Conservation (phyloP, 2,888 invertebrate species). For the Meiosimyza platycephala region DNA sequence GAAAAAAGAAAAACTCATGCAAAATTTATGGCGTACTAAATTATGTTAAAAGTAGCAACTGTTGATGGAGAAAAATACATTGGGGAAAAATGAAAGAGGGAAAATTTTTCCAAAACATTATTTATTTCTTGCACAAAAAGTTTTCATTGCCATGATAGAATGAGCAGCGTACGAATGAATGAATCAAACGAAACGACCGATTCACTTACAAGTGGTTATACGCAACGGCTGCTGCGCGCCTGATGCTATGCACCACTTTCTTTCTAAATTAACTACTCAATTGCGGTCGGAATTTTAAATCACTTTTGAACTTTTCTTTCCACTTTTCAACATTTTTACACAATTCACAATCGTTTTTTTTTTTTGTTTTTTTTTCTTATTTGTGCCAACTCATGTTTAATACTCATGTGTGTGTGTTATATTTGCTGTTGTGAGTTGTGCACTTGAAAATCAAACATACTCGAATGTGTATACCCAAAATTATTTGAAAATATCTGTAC, state of each 20-base stretch:
- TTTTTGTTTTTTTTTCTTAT: no score
- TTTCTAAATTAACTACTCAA: constrained; percentile 25
- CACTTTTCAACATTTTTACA: neutral
- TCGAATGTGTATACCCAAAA: no score
- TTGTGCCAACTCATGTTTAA: neutral
- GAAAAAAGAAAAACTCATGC: no score
- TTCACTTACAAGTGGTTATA: constrained; percentile 25
- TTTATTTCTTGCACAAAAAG: constrained; percentile 1
- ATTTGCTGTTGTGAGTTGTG: no score
- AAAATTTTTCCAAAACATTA: neutral
- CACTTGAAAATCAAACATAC: no score
- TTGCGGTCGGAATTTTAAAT: constrained; percentile 26
- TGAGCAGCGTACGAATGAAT: no score
- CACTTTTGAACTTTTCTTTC: constrained; percentile 10
- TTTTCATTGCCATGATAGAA: constrained; percentile 3
- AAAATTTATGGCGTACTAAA: no score
- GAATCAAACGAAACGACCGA: no score
- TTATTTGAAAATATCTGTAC: no score
- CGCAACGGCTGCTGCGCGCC: constrained; percentile 2
- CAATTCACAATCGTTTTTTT: neutral
- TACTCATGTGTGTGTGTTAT: no score
- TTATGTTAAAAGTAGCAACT: no score
- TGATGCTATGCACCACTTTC: constrained; percentile 8
- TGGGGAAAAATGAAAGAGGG: neutral
- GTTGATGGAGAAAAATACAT: neutral